Base-by-base conservation (phyloP, 2,888 invertebrate species). In the Baccha elongata region DNA sequence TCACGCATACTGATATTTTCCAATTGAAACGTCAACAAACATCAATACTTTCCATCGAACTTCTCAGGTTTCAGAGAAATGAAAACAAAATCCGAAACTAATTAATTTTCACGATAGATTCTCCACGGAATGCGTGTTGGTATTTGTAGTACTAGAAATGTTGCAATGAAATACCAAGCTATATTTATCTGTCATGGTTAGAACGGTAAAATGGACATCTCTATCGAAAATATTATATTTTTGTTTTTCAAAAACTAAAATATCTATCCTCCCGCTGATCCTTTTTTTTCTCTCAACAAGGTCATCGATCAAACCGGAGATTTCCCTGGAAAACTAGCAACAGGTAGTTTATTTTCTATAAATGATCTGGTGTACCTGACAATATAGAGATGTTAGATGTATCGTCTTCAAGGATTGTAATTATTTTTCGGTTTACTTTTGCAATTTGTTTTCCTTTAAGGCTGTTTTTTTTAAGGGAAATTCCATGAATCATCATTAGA, bases 61-160 rank as follows among this genome's bases (percentile, higher is more conserved):
- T 55, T 2, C 58, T 69, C 64, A 3, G 44, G 44, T 69, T 83
- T 55, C 67, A 21, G 15, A 8, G 46, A 62, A 67, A 46, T 15
- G 7, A 55, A 50, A 60, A 32, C 48, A 26, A 83, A 83, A 68
- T 72, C 83, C 83, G 72, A 83, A 64, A 55, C 72, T 40, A 83
- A 83, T 83, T 76, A 76, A 83, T 78, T 83, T 83, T 17, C 72
- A 83, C 83, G 83, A 78, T 73, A 48, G 67, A 72, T 83, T 73
- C 40, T 67, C 37, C 78, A 68, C 68, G 67, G 55, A 67, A 3
- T 26, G 48, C 15, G 7, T 53, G 10, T 35, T 2, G n/a, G n/a
- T 11, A 32, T 17, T 3, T 10, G 32, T 15, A 26, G 23, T 13
- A 26, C 15, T 26, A 35, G 32, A 46, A 35, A 29, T 67, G 72